Base-by-base conservation (phyloP, 2,797 vertebrate genomes). In the Silurus lanzhouensis region DNA sequence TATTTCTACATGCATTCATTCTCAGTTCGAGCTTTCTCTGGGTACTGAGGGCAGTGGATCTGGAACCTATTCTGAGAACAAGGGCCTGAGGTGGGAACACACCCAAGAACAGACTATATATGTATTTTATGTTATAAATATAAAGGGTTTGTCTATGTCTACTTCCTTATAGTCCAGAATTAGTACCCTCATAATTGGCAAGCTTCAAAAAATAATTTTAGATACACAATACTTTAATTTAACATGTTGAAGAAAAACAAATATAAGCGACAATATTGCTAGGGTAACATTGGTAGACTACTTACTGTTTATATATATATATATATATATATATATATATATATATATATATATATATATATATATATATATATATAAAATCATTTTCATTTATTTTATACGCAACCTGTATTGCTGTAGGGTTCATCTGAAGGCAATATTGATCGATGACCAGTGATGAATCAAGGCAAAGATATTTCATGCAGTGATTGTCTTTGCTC, bases 361-460 rank as follows among this genome's bases (percentile, higher is more conserved):
- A 70, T 9, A 68, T 44, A 70, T 9, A 70, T 44, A 70, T 9
- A 70, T 70, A 67, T 66, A 66, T 66, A 14, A 38, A 38, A 38
- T 38, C 38, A 38, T 38, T 64, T n/a, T 48, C 20, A 25, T 27
- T 2, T 17, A 17, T 75, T 83, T 66, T 67, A 67, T 63, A 79
- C 25, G 31, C 19, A 78, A 70, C 38, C 38, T 70, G n/a, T 78
- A 64, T 61, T 79, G 66, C 22, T 84, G 48, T 14, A 27, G 64
- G 63, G n/a, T 84, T 68, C 48, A 67, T 58, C 17, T 80, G 58
- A 72, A 81, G 70, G 20, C 70, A 77, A 19, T 81, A 72, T 67
- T 83, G 85, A 84, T 68, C 78, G 66, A 79, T 57, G 46, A 83
- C 68, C 82, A 79, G 76, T 76, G 64, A 82, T 86, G 78, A 82